A percentile compares a stretch with the other conserved stretches of the same genome.
phyloP scores from a whole-genome alignment of 2,797 vertebrate species.

The Anomalospiza imberbis region DNA sequence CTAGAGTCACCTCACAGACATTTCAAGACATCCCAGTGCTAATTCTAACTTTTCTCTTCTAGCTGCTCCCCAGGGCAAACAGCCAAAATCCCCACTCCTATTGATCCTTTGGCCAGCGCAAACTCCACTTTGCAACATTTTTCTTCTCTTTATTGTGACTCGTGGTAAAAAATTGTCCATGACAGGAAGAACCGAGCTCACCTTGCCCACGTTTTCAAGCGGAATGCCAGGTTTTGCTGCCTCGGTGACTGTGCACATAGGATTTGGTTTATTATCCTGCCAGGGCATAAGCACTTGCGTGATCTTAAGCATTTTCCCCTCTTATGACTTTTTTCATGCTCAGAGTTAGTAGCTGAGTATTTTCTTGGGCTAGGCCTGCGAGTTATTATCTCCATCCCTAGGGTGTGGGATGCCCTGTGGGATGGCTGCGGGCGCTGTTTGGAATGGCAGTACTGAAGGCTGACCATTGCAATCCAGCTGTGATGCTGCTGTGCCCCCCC shows the following conservation, averaged over 20 bases:
- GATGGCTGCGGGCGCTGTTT: not conserved
- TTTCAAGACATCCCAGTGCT: not conserved
- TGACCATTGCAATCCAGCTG: accelerated
- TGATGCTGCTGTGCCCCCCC: not conserved
- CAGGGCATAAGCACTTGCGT: not conserved
- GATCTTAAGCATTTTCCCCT: not conserved
- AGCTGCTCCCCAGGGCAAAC: not conserved
- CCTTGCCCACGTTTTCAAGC: not conserved
- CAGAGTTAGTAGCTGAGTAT: not conserved
- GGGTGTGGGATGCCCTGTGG: not conserved
- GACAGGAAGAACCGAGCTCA: not conserved
- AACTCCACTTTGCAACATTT: not conserved
- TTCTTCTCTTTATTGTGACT: not conserved
- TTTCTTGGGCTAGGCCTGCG: not conserved
- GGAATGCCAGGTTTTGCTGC: not conserved
- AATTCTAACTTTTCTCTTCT: not conserved
- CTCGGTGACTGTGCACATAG: not conserved
- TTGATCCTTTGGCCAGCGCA: not conserved
- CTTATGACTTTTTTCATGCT: not conserved
- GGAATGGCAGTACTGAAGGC: not conserved
- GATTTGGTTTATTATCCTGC: not conserved
- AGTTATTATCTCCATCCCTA: not conserved
- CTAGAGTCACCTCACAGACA: not conserved
- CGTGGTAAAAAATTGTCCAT: accelerated
- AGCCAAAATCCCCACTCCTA: not conserved